Percentiles rank a stretch among this genome's conserved stretches.
phyloP scores from a whole-genome alignment of 2,888 invertebrate species.

The Trichogramma dendrolimi region DNA sequence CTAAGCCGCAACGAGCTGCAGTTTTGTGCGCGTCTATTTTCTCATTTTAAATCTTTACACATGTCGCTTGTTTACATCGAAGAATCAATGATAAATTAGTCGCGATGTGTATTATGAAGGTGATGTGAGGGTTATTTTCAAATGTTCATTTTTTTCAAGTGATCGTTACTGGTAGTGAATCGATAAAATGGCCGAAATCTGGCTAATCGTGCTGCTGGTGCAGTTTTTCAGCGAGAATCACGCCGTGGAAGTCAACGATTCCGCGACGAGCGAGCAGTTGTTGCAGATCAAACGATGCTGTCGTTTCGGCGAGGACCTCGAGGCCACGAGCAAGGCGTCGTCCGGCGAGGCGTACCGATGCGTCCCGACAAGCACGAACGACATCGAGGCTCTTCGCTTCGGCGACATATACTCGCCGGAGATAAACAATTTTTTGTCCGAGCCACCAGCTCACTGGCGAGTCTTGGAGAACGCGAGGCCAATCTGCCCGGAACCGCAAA shows the following conservation, averaged over 20 bases:
- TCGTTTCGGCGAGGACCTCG: slow-evolving; percentile 54
- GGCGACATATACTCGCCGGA: slow-evolving; percentile 56
- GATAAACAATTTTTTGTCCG: slow-evolving; percentile 49
- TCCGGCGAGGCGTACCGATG: slow-evolving; percentile 35
- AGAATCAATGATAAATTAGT: too few species aligned
- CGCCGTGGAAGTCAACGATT: not conserved
- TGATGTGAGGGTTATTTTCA: too few species aligned
- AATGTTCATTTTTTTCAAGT: too few species aligned
- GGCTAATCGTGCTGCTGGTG: too few species aligned
- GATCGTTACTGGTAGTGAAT: too few species aligned
- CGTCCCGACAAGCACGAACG: slow-evolving; percentile 45
- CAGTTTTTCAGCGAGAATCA: too few species aligned
- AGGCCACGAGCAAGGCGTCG: slow-evolving; percentile 37
- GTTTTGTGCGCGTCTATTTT: too few species aligned
- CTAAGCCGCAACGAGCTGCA: too few species aligned
- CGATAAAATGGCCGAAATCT: too few species aligned
- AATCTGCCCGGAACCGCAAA: slow-evolving; percentile 47
- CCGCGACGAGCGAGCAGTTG: slow-evolving; percentile 34
- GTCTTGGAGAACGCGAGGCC: slow-evolving; percentile 45
- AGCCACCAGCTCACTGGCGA: slow-evolving; percentile 56
- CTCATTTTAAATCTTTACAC: too few species aligned
- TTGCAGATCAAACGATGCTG: slow-evolving; percentile 56
- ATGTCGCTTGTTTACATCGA: too few species aligned
- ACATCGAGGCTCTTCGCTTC: slow-evolving; percentile 53
- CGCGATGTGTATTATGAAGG: too few species aligned